phyloP scores from a whole-genome alignment of 1,140 invertebrate genomes.

The Anastatus disparis region DNA sequence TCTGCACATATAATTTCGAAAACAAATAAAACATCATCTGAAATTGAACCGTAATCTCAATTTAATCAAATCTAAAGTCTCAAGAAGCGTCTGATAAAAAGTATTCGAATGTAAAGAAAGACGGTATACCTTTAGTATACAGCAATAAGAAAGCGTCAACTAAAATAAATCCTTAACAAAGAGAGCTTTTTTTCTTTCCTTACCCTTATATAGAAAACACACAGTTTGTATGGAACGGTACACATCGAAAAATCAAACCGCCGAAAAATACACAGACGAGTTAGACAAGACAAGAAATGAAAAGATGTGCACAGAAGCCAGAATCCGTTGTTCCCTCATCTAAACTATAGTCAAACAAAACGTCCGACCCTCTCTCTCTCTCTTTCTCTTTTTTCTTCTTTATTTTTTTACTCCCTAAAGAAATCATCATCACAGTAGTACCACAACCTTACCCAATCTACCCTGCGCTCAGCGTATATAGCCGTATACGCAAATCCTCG shows the following conservation, averaged over 20 bases:
- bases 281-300: too few relatives aligned
- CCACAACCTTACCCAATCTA: too few relatives aligned
- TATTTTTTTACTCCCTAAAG: background rate
- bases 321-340: slow-evolving; percentile 5
- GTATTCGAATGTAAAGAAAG: background rate
- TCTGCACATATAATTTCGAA: too few relatives aligned
- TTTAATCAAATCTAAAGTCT: too few relatives aligned
- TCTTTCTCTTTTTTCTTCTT: background rate
- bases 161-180: background rate
- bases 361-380: background rate
- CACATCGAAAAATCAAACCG: slow-evolving; percentile 3
- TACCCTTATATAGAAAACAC: too few relatives aligned
- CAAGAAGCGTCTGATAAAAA: background rate
- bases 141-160: background rate
- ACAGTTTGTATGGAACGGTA: too few relatives aligned
- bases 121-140: background rate
- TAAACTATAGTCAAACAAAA: background rate
- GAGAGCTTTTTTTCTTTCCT: too few relatives aligned
- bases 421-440: too few relatives aligned
- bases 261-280: slow-evolving; percentile 8
- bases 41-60: too few relatives aligned
- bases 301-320: background rate
- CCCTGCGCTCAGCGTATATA: too few relatives aligned
- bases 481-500: too few relatives aligned
- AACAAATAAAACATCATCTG: too few relatives aligned